Evolutionary conservation across 2,113 vertebrate genomes (phyloP), one percentile per base, ranked within the genome.

Genomic region (Benitochromis conjunctus): DNA sequence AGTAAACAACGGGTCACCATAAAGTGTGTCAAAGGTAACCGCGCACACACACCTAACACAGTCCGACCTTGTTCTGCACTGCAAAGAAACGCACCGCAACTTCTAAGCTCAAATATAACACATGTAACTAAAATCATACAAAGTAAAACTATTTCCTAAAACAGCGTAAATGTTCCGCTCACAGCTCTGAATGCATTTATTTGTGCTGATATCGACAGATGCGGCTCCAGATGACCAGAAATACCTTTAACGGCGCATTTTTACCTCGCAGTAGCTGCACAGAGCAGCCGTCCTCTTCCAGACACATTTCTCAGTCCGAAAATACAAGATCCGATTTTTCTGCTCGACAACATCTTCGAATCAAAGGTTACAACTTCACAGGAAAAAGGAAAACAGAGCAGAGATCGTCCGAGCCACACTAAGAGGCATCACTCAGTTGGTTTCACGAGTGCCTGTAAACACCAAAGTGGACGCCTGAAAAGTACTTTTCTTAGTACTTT

Each of bases 281-380:
- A 38, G 0, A 91, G 24, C 18, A 11, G 8, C 24, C 34, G 80
- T 79, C 58, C 36, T 60, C 74, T 24, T 3, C 79, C 14, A 11
- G 29, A 53, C 4, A 82, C 71, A 80, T 92, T 56, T 79, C 71
- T 91, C 5, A 93, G 41, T 4, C 83, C 81, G 1, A 26, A 76
- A 34, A 93, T 3, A 62, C 26, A 88, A 1, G 36, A 31, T 76
- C 55, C 78, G 1, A 83, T 5, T 8, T 92, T 26, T 62, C 88
- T 93, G 16, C 60, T 91, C 57, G 85, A 54, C 82, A 94, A 79
- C 96, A 96, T 95, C 81, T 58, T 62, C 1, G 9, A 10, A 19
- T 7, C 7, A n/a, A 13, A 51, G 5, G 3, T 1, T 18, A n/a
- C 24, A 19, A 16, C 36, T 24, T 38, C 9, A 13, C 14, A 34